Percentiles rank a stretch among this genome's conserved stretches.
These are phyloP conservation scores for Gymnocheta viridis DNA, from an alignment of 2,888 invertebrate genomes.

Conservation along the genomic window DNA sequence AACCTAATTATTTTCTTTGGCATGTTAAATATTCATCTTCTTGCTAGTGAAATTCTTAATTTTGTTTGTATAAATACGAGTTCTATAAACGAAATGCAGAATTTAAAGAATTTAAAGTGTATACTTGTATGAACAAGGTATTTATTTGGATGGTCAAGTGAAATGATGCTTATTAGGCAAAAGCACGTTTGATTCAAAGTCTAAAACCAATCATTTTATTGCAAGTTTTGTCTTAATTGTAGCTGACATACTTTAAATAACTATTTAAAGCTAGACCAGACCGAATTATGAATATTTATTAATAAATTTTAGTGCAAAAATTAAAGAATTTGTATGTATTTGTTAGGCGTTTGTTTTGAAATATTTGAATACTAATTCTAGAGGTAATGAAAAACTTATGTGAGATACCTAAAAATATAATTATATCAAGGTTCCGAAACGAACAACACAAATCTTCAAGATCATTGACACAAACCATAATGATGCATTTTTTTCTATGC, in stretches of 20 bases:
- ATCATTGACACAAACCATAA: slow-evolving; percentile 45
- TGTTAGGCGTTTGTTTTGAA: background rate
- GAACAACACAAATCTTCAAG: slow-evolving; percentile 10
- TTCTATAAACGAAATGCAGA: slow-evolving; percentile 19
- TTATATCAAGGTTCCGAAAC: slow-evolving; percentile 7
- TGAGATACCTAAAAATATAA: background rate
- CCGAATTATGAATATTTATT: no score
- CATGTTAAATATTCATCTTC: slow-evolving; percentile 47
- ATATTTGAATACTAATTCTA: no score
- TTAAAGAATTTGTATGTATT: background rate
- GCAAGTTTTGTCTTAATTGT: slow-evolving; percentile 56
- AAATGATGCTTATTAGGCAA: slow-evolving; percentile 7
- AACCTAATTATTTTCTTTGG: slow-evolving; percentile 40
- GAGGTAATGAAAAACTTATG: background rate
- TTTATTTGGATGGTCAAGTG: background rate
- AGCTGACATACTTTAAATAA: slow-evolving; percentile 55
- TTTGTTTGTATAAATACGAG: slow-evolving; percentile 9
- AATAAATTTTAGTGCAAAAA: background rate
- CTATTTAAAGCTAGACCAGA: background rate
- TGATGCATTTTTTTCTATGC: background rate
- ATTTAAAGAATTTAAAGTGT: background rate
- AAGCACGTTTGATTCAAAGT: background rate
- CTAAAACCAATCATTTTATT: slow-evolving; percentile 34
- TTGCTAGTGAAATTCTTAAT: slow-evolving; percentile 51
- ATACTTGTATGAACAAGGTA: background rate